Evolutionary conservation across 2,797 vertebrate genomes (phyloP).

Genomic region (Anniella stebbinsi): DNA sequence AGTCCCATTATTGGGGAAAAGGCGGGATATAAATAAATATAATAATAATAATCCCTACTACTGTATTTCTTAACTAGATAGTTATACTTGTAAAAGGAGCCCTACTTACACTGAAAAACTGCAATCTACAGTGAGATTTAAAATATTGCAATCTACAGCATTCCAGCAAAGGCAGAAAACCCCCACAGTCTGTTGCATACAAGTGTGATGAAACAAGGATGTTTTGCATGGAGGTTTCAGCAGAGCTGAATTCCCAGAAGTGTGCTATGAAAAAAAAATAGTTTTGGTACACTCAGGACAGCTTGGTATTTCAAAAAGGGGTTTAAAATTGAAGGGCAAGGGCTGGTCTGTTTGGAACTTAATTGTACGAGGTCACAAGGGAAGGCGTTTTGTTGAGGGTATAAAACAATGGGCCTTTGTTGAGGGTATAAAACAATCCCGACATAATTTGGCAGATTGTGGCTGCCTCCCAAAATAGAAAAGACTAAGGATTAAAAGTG

Average conservation of each 20-base stretch:
- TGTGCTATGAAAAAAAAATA: not conserved
- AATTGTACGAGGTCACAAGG: constrained; percentile 41
- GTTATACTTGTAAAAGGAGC: not conserved
- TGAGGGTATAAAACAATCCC: not conserved
- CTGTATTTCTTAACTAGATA: not conserved
- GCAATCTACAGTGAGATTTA: not conserved
- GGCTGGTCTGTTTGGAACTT: constrained; percentile 21
- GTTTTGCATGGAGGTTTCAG: not conserved
- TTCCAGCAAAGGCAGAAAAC: not conserved
- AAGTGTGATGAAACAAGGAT: not conserved
- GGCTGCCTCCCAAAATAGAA: not conserved
- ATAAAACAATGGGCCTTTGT: constrained; percentile 54
- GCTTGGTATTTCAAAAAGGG: constrained; percentile 9
- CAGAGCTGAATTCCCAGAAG: constrained; percentile 1
- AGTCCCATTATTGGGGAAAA: too few species aligned
- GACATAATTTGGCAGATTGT: not conserved
- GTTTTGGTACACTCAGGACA: not conserved
- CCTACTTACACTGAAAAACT: not conserved
- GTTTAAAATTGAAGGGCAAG: not conserved
- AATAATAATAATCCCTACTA: not conserved
- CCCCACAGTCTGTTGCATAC: not conserved
- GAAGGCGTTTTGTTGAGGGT: not conserved
- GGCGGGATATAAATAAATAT: too few species aligned
- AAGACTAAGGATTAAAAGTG: not conserved
- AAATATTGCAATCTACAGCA: not conserved